Evolutionary conservation across 2,113 vertebrate genomes (phyloP), one percentile per base, ranked within the genome.

Genomic region (Plestiodon gilberti): DNA sequence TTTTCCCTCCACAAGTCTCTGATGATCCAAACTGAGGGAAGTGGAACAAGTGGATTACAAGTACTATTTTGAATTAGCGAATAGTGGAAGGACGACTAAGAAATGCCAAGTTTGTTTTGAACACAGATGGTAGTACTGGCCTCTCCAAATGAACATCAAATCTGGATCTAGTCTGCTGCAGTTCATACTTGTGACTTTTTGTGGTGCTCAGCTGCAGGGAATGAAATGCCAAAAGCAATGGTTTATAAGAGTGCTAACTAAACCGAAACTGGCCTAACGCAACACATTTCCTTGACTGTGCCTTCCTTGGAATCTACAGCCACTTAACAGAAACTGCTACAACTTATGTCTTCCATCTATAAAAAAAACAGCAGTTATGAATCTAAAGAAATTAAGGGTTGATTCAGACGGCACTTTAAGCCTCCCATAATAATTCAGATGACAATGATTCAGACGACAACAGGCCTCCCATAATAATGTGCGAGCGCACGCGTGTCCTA

Each of bases 121-220:
- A 38, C 48, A 57, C 70, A 65, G 25, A 17, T 57, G 30, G n/a
- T 43, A 40, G 52, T 48, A 1, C 69, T 28, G 0, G 73, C 28
- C 71, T 40, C 78, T 57, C 0, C 0, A 61, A 85, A 40, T 0
- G 18, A 77, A 52, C 61, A n/a, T 3, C 0, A 0, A 59, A 2
- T 0, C 70, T 22, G 9, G 0, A 62, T 75, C 1, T 1, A 62
- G n/a, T 40, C 28, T 38, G 0, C 2, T 23, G 0, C 20, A 0
- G 0, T 35, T 25, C 48, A 0, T 0, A 1, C n/a, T 73, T 0
- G 0, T 28, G 74, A 6, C 7, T 61, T 67, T 48, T 35, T 75
- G 3, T 35, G 1, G 86, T 83, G 52, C 62, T 28, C 59, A 62
- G 65, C n/a, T 52, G 30, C 59, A 80, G 30, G 64, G 52, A 64